phyloP scores from a whole-genome alignment of 2,888 invertebrate genomes.

The Cephus rjabovi region DNA sequence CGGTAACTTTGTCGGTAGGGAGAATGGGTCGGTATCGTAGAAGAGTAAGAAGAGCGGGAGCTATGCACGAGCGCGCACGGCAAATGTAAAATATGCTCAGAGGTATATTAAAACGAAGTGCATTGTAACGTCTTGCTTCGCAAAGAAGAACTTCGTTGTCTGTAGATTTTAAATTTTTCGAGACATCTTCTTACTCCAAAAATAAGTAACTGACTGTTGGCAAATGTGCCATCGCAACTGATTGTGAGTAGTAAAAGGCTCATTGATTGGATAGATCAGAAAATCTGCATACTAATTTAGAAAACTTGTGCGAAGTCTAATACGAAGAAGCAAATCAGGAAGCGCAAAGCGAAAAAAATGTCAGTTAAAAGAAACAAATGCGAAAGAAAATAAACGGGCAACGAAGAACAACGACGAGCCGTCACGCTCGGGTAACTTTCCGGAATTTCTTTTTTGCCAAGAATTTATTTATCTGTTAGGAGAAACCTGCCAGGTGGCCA shows the following conservation, averaged over 20 bases:
- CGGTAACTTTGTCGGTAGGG: neutral
- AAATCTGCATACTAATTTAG: neutral
- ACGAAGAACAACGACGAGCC: neutral
- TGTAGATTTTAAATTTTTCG: neutral
- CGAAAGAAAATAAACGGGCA: neutral
- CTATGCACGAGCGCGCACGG: constrained; percentile 23
- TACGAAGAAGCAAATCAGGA: neutral
- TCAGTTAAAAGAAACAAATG: neutral
- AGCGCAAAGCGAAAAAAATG: neutral
- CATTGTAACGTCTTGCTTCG: constrained; percentile 23
- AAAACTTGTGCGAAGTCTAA: neutral
- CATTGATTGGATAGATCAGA: neutral
- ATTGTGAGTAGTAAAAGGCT: neutral
- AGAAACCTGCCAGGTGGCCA: neutral
- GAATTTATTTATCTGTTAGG: neutral
- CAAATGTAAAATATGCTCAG: constrained; percentile 23
- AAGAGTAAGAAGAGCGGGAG: constrained; percentile 15
- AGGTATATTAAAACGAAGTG: constrained; percentile 22
- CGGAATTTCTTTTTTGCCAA: constrained; percentile 1
- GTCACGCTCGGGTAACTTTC: neutral
- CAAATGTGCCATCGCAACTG: neutral
- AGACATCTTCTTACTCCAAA: neutral
- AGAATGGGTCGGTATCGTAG: constrained; percentile 6
- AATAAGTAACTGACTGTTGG: neutral
- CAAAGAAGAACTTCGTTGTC: constrained; percentile 6